phyloP scores from a whole-genome alignment of 2,113 vertebrate genomes.

The Embiotoca jacksoni region DNA sequence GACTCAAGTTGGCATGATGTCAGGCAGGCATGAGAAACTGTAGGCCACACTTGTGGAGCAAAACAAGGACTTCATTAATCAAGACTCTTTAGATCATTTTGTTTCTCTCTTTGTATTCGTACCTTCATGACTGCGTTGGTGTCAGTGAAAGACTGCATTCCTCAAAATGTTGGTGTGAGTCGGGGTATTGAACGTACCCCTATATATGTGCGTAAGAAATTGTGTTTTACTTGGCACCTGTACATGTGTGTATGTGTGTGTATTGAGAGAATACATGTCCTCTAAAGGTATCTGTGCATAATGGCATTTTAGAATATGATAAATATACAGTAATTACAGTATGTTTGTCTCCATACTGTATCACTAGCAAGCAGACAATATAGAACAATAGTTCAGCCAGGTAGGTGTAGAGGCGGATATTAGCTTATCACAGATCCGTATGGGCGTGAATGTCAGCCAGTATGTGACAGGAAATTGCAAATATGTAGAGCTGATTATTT shows the following conservation, averaged over 20 bases:
- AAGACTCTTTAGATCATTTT: not conserved
- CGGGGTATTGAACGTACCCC: no score
- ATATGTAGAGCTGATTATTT: not conserved
- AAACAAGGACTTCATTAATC: slow-evolving; percentile 21
- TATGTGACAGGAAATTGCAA: not conserved
- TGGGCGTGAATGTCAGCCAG: not conserved
- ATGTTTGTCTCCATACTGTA: not conserved
- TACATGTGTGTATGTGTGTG: not conserved
- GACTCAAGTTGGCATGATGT: slow-evolving; percentile 27
- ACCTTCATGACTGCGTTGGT: no score
- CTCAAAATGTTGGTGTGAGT: not conserved
- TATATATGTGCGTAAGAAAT: no score
- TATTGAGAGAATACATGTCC: no score
- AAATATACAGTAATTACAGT: not conserved
- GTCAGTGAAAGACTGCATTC: no score
- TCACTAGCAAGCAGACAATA: not conserved
- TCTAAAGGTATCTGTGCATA: not conserved
- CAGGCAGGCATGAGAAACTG: not conserved
- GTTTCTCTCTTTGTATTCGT: no score
- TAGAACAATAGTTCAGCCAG: not conserved
- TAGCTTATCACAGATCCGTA: not conserved
- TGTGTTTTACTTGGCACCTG: not conserved
- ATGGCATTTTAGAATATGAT: not conserved
- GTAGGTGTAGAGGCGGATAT: not conserved
- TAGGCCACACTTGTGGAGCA: not conserved